These are phyloP conservation scores for Macrobrachium rosenbergii DNA, from an alignment of 1,140 invertebrate genomes.

Conservation along the genomic window DNA sequence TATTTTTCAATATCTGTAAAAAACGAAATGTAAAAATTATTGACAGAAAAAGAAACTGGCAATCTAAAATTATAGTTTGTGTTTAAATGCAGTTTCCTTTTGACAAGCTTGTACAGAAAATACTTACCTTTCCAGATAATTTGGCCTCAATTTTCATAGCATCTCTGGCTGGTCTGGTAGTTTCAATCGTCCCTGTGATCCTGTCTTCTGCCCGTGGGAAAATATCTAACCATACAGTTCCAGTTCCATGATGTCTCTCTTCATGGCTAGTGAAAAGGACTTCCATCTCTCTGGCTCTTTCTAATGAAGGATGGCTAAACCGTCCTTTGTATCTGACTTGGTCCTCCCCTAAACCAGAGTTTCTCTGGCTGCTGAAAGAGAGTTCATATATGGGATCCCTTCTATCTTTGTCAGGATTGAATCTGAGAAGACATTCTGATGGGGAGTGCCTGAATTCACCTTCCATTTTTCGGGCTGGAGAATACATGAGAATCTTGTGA, in stretches of 20 bases:
- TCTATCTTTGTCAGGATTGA: constrained; percentile 29
- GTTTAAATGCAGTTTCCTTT: no score
- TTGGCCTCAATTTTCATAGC: constrained; percentile 7
- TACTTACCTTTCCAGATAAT: constrained; percentile 33
- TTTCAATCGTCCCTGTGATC: constrained; percentile 19
- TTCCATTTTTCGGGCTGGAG: constrained; percentile 7
- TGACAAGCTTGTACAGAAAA: no score
- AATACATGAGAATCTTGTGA: not conserved
- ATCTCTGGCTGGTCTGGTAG: constrained; percentile 22
- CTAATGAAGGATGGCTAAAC: constrained; percentile 38
- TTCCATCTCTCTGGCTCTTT: not conserved
- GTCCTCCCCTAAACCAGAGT: not conserved
- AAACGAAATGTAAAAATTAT: not conserved
- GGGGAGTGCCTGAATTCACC: not conserved
- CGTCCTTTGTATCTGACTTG: constrained; percentile 3
- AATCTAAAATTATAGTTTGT: no score
- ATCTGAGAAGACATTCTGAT: not conserved
- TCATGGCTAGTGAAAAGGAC: not conserved
- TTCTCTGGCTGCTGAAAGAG: not conserved
- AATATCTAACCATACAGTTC: constrained; percentile 35
- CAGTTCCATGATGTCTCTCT: not conserved
- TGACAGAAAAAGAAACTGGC: no score
- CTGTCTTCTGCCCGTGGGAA: constrained; percentile 37
- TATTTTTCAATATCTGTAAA: constrained; percentile 31
- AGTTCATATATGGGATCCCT: constrained; percentile 41